Evolutionary conservation across 2,113 vertebrate species (phyloP), one percentile per base, ranked within the genome.

Genomic region (Dipodomys ordii): DNA sequence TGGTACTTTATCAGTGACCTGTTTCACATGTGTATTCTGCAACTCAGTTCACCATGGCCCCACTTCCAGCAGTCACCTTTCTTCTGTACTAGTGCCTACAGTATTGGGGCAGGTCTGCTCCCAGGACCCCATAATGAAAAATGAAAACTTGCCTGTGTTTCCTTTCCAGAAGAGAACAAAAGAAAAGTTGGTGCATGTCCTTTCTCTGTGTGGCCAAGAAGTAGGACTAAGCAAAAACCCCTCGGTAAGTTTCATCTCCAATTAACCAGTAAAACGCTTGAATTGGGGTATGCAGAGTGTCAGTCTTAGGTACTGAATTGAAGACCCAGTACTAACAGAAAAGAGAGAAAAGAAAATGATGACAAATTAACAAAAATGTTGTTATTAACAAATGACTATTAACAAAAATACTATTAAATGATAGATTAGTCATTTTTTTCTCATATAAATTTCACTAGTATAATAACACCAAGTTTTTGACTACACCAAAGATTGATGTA

Each of bases 191-290:
- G 99, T 99, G 71, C 99, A 99, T 0, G 99, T 99, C 79, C 98
- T 99, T 93, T 99, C 99, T 89, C 98, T 99, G 0, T 99, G 99
- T 93, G 99, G 99, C 96, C 99, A 99, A 98, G 99, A 99, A 98
- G 99, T 99, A 64, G 99, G 99, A 92, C 98, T 99, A 93, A 99
- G 99, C 96, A 99, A 99, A 98, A 99, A 99, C 90, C 99, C 99
- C 73, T 99, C 99, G 28, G 99, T 99, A 98, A 99, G 99, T 97
- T 87, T 82, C n/a, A 1, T 57, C 53, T 16, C 12, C 53, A 57
- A 18, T 57, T 57, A 57, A 57, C 53, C 53, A 57, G 16, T 13
- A 57, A 57, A 57, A 57, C 0, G 53, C 15, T 13, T 13, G 53
- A 18, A 57, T 11, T 62, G 53, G 53, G 53, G 53, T 57, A 57